These are phyloP conservation scores for Magallana angulata DNA, from an alignment of 1,140 invertebrate genomes.

Conservation along the genomic window DNA sequence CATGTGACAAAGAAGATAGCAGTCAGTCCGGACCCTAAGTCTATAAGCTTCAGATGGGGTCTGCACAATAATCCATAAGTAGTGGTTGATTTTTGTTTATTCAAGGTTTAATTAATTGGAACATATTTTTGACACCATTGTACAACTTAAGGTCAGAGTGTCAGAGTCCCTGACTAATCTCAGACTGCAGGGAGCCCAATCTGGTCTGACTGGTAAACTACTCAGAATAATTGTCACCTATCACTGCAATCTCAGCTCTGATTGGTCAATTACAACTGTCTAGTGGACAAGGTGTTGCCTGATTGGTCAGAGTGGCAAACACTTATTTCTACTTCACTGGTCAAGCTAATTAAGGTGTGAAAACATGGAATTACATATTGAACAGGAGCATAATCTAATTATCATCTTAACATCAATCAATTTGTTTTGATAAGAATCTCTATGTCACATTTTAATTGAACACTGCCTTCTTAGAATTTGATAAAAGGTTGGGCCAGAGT, in stretches of 20 bases:
- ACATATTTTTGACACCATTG: constrained; percentile 12
- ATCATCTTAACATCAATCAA: not conserved
- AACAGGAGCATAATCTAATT: constrained; percentile 21
- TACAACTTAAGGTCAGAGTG: not conserved
- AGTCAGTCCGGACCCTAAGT: too few species aligned
- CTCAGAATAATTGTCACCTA: constrained; percentile 1
- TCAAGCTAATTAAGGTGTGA: constrained; percentile 14
- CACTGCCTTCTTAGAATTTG: not conserved
- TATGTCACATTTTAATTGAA: constrained; percentile 17
- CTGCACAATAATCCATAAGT: too few species aligned
- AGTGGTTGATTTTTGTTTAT: too few species aligned
- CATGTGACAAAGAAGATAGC: too few species aligned
- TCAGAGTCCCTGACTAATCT: not conserved
- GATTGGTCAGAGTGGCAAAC: constrained; percentile 27
- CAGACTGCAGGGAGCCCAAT: not conserved
- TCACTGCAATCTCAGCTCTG: not conserved
- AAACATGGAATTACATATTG: constrained; percentile 16
- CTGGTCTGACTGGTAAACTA: not conserved
- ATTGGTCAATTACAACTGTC: constrained; percentile 28
- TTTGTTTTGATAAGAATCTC: not conserved
- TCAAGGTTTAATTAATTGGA: not conserved
- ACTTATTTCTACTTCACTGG: not conserved
- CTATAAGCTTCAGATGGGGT: too few species aligned
- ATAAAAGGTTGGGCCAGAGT: not conserved
- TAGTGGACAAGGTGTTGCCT: not conserved